Evolutionary conservation across 2,888 invertebrate genomes (phyloP).

Genomic region (Axea sp.): DNA sequence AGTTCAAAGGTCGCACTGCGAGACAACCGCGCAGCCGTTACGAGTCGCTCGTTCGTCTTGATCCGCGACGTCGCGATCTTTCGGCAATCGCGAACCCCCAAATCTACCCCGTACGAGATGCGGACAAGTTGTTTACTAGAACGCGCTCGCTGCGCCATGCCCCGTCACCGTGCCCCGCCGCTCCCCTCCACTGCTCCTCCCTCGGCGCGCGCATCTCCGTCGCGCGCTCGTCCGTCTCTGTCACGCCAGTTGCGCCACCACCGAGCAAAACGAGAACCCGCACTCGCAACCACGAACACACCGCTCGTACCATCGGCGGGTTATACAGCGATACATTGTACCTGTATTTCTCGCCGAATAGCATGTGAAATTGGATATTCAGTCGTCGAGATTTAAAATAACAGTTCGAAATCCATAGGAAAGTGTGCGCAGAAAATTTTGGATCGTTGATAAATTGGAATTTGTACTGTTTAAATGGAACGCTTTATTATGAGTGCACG

Average conservation of each 20-base stretch:
- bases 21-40: constrained; percentile 45
- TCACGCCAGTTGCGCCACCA: constrained; percentile 15
- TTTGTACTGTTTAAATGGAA: too few species aligned
- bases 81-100: constrained; percentile 59
- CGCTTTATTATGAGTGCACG: too few species aligned
- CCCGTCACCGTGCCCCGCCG: constrained; percentile 64
- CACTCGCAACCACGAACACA: too few species aligned
- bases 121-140: constrained; percentile 79
- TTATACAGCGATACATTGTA: too few species aligned
- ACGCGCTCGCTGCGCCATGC: constrained; percentile 76
- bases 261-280: constrained; percentile 77
- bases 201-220: constrained; percentile 5
- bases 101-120: constrained; percentile 72
- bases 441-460: too few species aligned
- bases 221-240: constrained; percentile 10
- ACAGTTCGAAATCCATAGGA: too few species aligned
- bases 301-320: too few species aligned
- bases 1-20: constrained; percentile 2
- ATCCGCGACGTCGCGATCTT: constrained; percentile 22
- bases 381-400: too few species aligned
- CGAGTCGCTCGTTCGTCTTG: background rate
- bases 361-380: too few species aligned
- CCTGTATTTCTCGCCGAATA: too few species aligned
- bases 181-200: constrained; percentile 9
- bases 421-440: too few species aligned